These are phyloP conservation scores for Dione juno DNA, from an alignment of 2,888 invertebrate genomes.

Conservation along the genomic window DNA sequence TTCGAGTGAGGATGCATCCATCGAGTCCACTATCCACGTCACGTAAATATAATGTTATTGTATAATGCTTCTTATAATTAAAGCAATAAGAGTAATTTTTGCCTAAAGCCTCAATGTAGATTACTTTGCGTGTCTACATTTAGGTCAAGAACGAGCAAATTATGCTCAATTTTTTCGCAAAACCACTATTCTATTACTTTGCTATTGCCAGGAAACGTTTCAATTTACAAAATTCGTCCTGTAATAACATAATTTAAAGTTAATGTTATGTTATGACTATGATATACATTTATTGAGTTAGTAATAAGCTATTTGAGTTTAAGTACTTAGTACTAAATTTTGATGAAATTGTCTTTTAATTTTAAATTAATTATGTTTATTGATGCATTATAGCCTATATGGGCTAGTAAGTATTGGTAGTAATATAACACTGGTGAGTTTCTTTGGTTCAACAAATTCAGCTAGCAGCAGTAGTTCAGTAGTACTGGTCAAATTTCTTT, in stretches of 20 bases:
- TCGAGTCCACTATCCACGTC: background rate
- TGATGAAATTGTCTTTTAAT: background rate
- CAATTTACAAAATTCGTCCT: conserved; percentile 31
- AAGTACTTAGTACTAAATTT: background rate
- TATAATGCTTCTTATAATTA: conserved; percentile 1
- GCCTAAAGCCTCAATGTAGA: background rate
- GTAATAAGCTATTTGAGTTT: background rate
- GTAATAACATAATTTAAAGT: background rate
- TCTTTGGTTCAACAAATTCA: too few relatives aligned
- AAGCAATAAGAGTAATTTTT: background rate
- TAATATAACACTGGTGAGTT: too few relatives aligned
- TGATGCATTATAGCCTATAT: too few relatives aligned
- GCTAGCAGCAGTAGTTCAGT: too few relatives aligned
- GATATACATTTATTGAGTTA: background rate
- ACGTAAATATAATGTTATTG: background rate
- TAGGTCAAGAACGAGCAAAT: conserved; percentile 61
- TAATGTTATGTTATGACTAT: background rate
- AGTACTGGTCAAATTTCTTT: too few relatives aligned
- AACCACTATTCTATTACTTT: conserved; percentile 50
- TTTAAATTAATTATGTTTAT: too few relatives aligned
- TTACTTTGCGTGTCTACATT: conserved; percentile 42
- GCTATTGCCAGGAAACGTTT: conserved; percentile 48
- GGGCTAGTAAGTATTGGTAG: too few relatives aligned
- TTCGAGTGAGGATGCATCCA: too few relatives aligned
- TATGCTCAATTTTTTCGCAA: conserved; percentile 62